Base-by-base conservation (phyloP, 1,140 invertebrate species). In the Yoshiicerus persimilis region DNA sequence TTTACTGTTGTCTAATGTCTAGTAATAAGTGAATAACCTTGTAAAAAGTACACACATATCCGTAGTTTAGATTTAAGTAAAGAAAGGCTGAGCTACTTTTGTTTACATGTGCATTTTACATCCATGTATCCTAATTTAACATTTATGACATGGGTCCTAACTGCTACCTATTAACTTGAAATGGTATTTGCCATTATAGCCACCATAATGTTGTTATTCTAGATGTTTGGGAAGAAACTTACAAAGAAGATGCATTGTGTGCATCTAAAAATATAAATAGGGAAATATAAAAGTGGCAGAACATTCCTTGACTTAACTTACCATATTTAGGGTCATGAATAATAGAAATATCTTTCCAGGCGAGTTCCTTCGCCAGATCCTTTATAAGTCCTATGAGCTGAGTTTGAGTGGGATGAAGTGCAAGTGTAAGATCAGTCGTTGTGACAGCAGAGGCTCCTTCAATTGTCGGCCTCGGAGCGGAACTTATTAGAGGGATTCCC, bases 291-390 rank as follows among this genome's bases (percentile, higher is more conserved):
- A 75, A n/a, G 47, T n/a, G n/a, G n/a, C n/a, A n/a, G n/a, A 56
- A 56, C 47, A 56, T 56, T 56, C 47, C 39, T 41, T 41, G 39
- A 41, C 47, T 56, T 39, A 39, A 39, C 10, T 88, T 90, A 91
- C 90, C 90, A 89, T 90, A 66, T 27, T 87, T 38, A 30, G 89
- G 87, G 84, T 91, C 90, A 75, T 90, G 88, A 88, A 91, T 91
- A 56, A 91, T 89, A 4, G 90, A 88, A 56, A 89, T 84, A 66
- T 80, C 75, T 34, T 90, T 90, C 90, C 90, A 91, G 36, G 87
- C 75, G 20, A 91, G 70, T 86, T 91, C 88, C 23, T n/a, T 64
- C 0, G 86, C 88, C 30, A 91, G 85, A 86, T 91, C 90, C 38
- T 90, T 90, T 13, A 90, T 86, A 8, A 91, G 36, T 23, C 20